Conservation (phyloP, 2,797 vertebrate genomes). For the Periparus ater region DNA sequence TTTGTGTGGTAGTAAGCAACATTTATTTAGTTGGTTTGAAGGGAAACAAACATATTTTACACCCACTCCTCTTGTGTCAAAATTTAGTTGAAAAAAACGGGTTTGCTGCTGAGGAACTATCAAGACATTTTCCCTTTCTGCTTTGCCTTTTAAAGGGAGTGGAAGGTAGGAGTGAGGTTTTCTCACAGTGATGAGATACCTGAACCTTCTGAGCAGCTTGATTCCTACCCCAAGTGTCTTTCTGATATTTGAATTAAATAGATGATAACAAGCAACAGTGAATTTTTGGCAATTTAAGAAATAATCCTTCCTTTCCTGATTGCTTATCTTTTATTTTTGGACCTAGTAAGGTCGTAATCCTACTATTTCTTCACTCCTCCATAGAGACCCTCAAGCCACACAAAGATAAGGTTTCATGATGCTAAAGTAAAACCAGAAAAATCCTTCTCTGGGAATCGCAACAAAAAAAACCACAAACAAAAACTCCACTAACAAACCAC, state of each 20-base stretch:
- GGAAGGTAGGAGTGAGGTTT: neutral
- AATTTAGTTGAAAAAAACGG: neutral
- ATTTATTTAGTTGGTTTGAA: slow-evolving; percentile 46
- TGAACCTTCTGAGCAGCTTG: neutral
- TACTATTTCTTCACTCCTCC: neutral
- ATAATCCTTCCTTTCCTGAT: neutral
- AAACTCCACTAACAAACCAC: neutral
- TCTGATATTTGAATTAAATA: slow-evolving; percentile 14
- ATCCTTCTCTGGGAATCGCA: neutral
- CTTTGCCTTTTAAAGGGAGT: neutral
- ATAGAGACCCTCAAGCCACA: neutral
- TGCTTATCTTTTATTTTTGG: neutral
- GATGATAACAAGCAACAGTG: neutral
- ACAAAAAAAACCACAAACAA: neutral
- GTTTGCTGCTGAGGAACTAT: slow-evolving; percentile 7
- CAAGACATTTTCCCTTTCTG: neutral
- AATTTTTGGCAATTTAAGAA: slow-evolving; percentile 11
- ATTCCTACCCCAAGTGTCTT: neutral
- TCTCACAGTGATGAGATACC: neutral
- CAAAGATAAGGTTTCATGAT: neutral
- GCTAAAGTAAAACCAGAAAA: neutral
- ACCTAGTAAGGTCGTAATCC: neutral
- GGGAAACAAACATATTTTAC: slow-evolving; percentile 41
- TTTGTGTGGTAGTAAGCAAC: neutral
- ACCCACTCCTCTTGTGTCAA: slow-evolving; percentile 5